These are phyloP conservation scores for Muntiacus muntjak DNA, from an alignment of 2,113 vertebrate species.

Conservation along the genomic window DNA sequence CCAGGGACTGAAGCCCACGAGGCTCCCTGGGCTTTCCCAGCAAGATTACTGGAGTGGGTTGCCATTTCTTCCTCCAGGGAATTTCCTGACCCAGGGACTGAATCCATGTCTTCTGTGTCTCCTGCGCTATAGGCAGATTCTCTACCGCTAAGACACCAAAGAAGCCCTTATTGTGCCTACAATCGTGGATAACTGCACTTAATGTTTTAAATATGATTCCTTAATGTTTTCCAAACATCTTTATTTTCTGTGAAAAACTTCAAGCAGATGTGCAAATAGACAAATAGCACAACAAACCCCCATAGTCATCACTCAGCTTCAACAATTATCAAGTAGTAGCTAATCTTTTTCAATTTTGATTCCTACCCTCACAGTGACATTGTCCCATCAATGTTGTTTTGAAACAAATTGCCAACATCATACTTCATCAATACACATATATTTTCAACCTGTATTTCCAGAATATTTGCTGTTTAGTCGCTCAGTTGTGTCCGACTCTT, in stretches of 20 bases:
- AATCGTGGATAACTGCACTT: neutral
- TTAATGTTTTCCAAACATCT: neutral
- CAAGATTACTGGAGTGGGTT: neutral
- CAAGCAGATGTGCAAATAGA: neutral
- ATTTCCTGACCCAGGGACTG: neutral
- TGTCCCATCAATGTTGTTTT: neutral
- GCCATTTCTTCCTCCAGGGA: neutral
- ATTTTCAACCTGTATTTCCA: conserved; percentile 3
- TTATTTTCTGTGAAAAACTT: conserved; percentile 7
- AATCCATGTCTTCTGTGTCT: neutral
- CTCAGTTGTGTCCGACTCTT: neutral
- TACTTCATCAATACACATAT: neutral
- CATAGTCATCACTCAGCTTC: neutral
- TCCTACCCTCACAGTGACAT: neutral
- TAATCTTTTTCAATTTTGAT: neutral
- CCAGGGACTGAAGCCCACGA: neutral
- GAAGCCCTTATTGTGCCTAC: neutral
- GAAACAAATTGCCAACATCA: conserved; percentile 14
- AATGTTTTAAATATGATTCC: neutral
- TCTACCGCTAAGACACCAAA: neutral
- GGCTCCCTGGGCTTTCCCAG: neutral
- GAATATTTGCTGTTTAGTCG: neutral
- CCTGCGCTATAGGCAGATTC: neutral
- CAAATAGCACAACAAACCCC: neutral
- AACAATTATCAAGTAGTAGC: neutral